Base-by-base conservation (phyloP, 35 echinoderm and acorn worm species). In the Holothuria glaberrima region DNA sequence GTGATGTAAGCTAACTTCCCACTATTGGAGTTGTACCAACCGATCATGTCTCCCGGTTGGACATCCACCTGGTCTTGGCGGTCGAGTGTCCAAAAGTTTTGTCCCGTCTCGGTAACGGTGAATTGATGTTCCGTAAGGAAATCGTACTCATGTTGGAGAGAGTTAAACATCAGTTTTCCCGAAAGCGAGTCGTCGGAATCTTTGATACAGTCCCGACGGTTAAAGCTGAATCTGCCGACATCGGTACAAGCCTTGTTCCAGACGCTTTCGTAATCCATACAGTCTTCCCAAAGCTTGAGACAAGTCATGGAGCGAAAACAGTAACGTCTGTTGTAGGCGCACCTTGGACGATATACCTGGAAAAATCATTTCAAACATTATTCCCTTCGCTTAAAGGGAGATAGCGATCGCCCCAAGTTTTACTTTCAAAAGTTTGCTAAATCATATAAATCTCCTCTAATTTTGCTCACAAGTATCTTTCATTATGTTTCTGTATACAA, bases 11-110 rank as follows among this genome's bases (percentile, higher is more conserved):
- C 94, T 6, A 96, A 63, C 66, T 96, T 96, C 6, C 94, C 94
- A 14, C 62, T 30, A 24, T 96, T 93, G 50, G 91, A 87, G 62
- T 93, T 96, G 46, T 96, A 96, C 94, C 94, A 96, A 13, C 91
- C 94, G 18, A 96, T 93, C 71, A 96, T 80, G 56, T 96, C 94
- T 20, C 94, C 94, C 22, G 80, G 48, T 69, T 90, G 14, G 58
- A 96, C 94, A 1, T 81, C 91, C 19, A 96, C 48, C 52, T 93
- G 88, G 24, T 96, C 88, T 1, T 28, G 27, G 12, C 46, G 52
- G 33, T 44, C 30, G 9, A 96, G 75, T 3, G 25, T 76, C 30
- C 84, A 63, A 73, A 96, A 96, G 35, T 93, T 92, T 10, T 87
- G 88, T 13, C 94, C 94, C 18, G 81, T 86, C 12, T 67, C 82